Conservation (phyloP, 2,797 vertebrate species). For the Urosaurus nigricauda region DNA sequence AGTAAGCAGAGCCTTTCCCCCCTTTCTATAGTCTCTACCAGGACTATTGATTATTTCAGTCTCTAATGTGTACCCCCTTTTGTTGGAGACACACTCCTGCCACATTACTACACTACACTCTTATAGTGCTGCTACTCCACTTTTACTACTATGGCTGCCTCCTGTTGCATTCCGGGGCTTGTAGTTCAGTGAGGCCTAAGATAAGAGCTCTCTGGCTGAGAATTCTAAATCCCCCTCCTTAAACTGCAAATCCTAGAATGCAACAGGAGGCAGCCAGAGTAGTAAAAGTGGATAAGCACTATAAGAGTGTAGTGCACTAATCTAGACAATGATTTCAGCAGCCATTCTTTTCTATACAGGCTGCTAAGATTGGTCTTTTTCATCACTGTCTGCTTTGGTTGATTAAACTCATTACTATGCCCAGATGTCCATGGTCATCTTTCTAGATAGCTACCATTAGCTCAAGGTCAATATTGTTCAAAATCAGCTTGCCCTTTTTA, state of each 20-base stretch:
- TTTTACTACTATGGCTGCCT: too few species aligned
- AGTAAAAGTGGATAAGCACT: too few species aligned
- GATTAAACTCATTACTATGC: slow-evolving; percentile 39
- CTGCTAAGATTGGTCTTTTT: not conserved
- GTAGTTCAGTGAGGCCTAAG: too few species aligned
- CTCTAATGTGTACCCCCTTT: not conserved
- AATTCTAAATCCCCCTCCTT: too few species aligned
- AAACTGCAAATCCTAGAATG: too few species aligned
- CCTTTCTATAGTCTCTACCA: not conserved
- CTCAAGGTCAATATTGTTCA: slow-evolving; percentile 63
- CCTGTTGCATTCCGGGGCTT: too few species aligned
- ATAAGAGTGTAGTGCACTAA: too few species aligned
- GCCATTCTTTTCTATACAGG: slow-evolving; percentile 6
- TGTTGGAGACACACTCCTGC: not conserved
- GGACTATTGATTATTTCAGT: not conserved
- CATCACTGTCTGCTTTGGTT: slow-evolving; percentile 22
- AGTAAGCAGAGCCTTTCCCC: too few species aligned
- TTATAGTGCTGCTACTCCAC: too few species aligned
- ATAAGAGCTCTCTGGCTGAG: too few species aligned
- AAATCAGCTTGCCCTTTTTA: slow-evolving; percentile 56
- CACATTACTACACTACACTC: too few species aligned
- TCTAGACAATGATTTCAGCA: not conserved
- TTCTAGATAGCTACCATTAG: slow-evolving; percentile 43
- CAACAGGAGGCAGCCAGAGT: too few species aligned
- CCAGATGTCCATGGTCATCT: slow-evolving; percentile 33